Evolutionary conservation across 2,888 invertebrate species (phyloP), one percentile per base, ranked within the genome.

Genomic region (Dinocampus coccinellae): DNA sequence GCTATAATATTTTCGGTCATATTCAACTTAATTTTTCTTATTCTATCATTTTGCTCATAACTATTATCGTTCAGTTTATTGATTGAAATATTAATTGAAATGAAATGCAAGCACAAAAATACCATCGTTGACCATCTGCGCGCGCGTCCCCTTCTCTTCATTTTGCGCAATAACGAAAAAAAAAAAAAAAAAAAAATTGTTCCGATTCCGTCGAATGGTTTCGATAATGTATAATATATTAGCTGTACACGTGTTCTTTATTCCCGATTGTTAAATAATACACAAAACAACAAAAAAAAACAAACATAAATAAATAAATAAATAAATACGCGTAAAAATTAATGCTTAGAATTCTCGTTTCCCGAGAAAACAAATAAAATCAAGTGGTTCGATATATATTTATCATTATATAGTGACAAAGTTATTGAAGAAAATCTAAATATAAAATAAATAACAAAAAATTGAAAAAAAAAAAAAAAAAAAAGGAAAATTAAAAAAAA

Each of bases 331-430:
- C 55, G 55, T 55, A 22, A 55, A 3, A 55, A 13, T 39, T 34
- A 52, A 34, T n/a, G 26, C 20, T 64, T 55, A 55, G 20, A 55
- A 55, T 55, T 24, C 55, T 55, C 55, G 55, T 26, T 55, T 55
- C 55, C 22, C 55, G 55, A 55, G 55, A 26, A 26, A 22, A 66
- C 29, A 42, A 73, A 69, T 60, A 69, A 74, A 74, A 70, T 69
- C 72, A 75, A 73, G 73, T 71, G 73, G 73, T 75, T 75, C 74
- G 74, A 74, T 74, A 73, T 68, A 68, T 66, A 70, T 69, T 65
- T 52, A 67, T 65, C 62, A 57, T 66, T 67, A 13, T n/a, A 55
- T 55, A 26, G 55, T 55, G 26, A 55, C 33, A 57, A 47, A 47
- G 47, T 47, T 16, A 47, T 47, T 47, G 16, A 47, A n/a, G 16